These are phyloP conservation scores for Pyrrhura leucotis DNA, from an alignment of 2,797 vertebrate species.

Conservation along the genomic window DNA sequence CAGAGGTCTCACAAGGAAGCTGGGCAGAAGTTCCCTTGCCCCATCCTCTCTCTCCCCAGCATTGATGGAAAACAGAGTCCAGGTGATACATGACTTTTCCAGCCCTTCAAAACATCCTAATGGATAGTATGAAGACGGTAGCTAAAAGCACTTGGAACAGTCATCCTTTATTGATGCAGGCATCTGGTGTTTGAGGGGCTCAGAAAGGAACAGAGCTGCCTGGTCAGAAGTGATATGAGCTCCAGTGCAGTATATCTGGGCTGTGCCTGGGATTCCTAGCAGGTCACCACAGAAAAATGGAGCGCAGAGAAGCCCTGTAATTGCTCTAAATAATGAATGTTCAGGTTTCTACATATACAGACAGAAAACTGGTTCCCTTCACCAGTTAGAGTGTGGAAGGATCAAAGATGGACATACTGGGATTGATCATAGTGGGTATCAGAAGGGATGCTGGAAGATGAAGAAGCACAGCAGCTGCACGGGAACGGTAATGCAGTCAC, in stretches of 20 bases:
- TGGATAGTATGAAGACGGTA: background rate
- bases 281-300: background rate
- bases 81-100: background rate
- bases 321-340: background rate
- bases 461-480: background rate
- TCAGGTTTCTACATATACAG: background rate
- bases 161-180: background rate
- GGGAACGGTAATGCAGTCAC: background rate
- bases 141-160: background rate
- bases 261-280: background rate
- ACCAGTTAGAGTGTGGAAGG: background rate
- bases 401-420: background rate
- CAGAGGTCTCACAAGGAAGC: background rate
- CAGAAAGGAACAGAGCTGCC: background rate
- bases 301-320: background rate
- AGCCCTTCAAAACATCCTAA: background rate
- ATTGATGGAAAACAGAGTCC: background rate
- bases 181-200: conserved; percentile 41
- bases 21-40: background rate
- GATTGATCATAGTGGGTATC: background rate
- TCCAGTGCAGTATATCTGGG: background rate
- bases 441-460: background rate
- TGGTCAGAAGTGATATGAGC: conserved; percentile 28
- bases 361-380: background rate
- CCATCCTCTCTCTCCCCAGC: background rate